Evolutionary conservation across 2,113 vertebrate genomes (phyloP), one percentile per base, ranked within the genome.

Genomic region (Sporophila hypoxantha): DNA sequence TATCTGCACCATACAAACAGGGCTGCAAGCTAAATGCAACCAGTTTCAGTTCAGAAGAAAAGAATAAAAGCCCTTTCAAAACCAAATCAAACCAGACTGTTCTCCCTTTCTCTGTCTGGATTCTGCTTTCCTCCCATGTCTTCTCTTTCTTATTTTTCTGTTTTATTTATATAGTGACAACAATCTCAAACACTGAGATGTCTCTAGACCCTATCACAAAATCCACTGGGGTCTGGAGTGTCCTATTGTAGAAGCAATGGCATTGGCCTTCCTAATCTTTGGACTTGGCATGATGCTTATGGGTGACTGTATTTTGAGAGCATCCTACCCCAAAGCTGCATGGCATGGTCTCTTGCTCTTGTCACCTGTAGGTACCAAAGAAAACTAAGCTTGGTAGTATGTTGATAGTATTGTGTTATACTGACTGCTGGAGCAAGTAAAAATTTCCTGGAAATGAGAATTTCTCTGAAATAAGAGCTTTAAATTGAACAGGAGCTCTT

Each of bases 21-120:
- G 56, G 34, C 91, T 94, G 57, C 92, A 75, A 93, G 93, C 85
- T 86, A 93, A 69, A 70, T 53, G 68, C 81, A 66, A 53, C 32
- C 79, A 64, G 50, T 84, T 94, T 74, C 81, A 81, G 57, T 53
- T 82, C 49, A 61, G 53, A 49, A 25, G 3, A 5, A 23, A 52
- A 57, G n/a, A 47, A 64, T 34, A 34, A 46, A 52, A 42, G 1
- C 41, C n/a, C 78, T 69, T 87, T 87, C 70, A 64, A 70, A 76
- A n/a, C 56, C 68, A 88, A 86, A 60, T 39, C 74, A 76, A 53
- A 73, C 7, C 85, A 92, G 60, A 30, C 50, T 59, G 34, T 32
- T 34, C 60, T 76, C n/a, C 17, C 7, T 65, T 83, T 64, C 37
- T 91, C 46, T 25, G 21, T 59, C 56, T 87, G 53, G 41, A 49